Evolutionary conservation across 2,113 vertebrate species (phyloP).

Genomic region (Callipepla californica): DNA sequence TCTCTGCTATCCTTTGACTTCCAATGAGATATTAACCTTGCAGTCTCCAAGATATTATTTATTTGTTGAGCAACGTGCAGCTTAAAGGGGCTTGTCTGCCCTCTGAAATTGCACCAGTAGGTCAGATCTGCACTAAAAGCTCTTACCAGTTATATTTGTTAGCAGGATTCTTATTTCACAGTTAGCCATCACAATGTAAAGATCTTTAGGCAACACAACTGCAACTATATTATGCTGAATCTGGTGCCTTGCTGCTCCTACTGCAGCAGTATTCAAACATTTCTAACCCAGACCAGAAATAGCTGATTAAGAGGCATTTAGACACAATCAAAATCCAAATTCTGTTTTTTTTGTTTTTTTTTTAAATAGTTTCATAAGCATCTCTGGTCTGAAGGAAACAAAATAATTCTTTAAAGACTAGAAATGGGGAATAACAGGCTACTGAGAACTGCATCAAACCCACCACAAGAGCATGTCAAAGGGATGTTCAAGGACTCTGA

Average conservation of each 20-base stretch:
- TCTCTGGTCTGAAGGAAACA: neutral
- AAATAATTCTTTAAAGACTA: neutral
- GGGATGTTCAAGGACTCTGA: neutral
- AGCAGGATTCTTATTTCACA: neutral
- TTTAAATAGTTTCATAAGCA: neutral
- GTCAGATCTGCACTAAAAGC: neutral
- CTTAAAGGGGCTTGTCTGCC: neutral
- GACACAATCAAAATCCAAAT: neutral
- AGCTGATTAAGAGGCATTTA: neutral
- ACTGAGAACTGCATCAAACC: rapidly evolving
- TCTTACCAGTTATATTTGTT: neutral
- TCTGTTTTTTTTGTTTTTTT: neutral
- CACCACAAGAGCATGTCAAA: neutral
- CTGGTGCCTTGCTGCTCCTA: neutral
- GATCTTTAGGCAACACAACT: neutral
- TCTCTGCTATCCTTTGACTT: rapidly evolving
- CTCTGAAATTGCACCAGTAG: neutral
- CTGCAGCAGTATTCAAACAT: neutral
- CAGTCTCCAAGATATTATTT: neutral
- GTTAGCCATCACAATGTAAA: neutral
- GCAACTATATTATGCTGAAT: too few relatives aligned
- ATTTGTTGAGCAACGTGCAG: neutral
- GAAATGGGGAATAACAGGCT: neutral
- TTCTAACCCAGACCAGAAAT: neutral
- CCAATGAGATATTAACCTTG: neutral